phyloP scores from a whole-genome alignment of 2,888 invertebrate species.

The Prenolepis imparis region DNA sequence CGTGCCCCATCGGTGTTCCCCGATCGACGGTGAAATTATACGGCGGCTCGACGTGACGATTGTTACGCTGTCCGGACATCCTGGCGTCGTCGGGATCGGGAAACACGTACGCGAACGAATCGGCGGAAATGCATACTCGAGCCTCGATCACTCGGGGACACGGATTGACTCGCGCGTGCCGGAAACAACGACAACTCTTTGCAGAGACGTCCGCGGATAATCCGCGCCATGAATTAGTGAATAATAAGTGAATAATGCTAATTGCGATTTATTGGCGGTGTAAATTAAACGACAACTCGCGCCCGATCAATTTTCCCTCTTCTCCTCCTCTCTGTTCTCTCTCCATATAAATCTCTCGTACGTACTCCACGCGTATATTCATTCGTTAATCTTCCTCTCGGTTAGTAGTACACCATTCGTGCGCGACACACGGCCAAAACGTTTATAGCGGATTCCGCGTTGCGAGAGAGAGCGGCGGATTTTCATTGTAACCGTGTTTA shows the following conservation, averaged over 20 bases:
- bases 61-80: conserved; percentile 4
- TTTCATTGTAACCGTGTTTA: conserved; percentile 64
- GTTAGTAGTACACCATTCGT: conserved; percentile 26
- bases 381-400: conserved; percentile 56
- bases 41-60: conserved; percentile 15
- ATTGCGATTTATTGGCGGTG: conserved; percentile 43
- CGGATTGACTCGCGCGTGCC: conserved; percentile 37
- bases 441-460: not conserved
- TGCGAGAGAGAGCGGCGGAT: conserved; percentile 52
- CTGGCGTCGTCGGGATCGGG: conserved; percentile 19
- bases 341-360: conserved; percentile 2
- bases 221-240: conserved; percentile 20
- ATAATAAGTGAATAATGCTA: conserved; percentile 40
- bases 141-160: not conserved
- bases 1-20: conserved; percentile 13
- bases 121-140: not conserved
- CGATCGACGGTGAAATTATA: conserved; percentile 30
- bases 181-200: not conserved
- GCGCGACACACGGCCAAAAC: conserved; percentile 25
- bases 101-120: not conserved
- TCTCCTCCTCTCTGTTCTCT: no score
- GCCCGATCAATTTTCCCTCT: conserved; percentile 28
- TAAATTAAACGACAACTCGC: conserved; percentile 40
- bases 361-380: conserved; percentile 17
- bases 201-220: conserved; percentile 18